Percentiles rank a stretch among this genome's conserved stretches.
phyloP scores from a whole-genome alignment of 2,888 invertebrate genomes.

The Epsilonema sp. region DNA sequence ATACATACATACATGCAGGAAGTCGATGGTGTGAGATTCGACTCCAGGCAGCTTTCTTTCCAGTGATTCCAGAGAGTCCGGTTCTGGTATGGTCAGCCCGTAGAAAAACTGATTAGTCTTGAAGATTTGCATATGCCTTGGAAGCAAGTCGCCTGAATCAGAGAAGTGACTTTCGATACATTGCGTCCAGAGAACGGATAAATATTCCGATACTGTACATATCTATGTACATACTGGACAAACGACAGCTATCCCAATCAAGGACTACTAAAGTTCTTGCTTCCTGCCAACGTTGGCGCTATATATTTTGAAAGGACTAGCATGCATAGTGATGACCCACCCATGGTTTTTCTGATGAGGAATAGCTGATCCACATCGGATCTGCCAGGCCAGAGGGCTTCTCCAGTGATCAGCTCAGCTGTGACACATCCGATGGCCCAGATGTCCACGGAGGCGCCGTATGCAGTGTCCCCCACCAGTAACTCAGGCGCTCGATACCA shows the following conservation, averaged over 20 bases:
- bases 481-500: slow-evolving; percentile 97
- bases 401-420: slow-evolving; percentile 43
- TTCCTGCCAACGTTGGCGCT: background rate
- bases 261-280: background rate
- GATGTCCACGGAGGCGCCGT: slow-evolving; percentile 59
- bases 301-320: background rate
- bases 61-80: slow-evolving; percentile 56
- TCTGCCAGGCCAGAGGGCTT: slow-evolving; percentile 92
- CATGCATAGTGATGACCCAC: slow-evolving; percentile 22
- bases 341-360: slow-evolving; percentile 76
- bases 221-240: too few species aligned
- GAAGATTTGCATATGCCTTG: slow-evolving; percentile 84
- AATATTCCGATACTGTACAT: too few species aligned
- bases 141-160: slow-evolving; percentile 55
- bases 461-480: slow-evolving; percentile 73
- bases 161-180: too few species aligned
- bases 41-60: slow-evolving; percentile 63
- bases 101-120: slow-evolving; percentile 81
- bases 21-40: slow-evolving; percentile 50
- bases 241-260: too few species aligned
- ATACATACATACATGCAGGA: slow-evolving; percentile 51
- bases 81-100: slow-evolving; percentile 76
- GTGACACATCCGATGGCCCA: slow-evolving; percentile 70
- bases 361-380: slow-evolving; percentile 95
- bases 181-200: background rate